phyloP scores from a whole-genome alignment of 2,113 vertebrate genomes.

The Rhinichthys klamathensis region DNA sequence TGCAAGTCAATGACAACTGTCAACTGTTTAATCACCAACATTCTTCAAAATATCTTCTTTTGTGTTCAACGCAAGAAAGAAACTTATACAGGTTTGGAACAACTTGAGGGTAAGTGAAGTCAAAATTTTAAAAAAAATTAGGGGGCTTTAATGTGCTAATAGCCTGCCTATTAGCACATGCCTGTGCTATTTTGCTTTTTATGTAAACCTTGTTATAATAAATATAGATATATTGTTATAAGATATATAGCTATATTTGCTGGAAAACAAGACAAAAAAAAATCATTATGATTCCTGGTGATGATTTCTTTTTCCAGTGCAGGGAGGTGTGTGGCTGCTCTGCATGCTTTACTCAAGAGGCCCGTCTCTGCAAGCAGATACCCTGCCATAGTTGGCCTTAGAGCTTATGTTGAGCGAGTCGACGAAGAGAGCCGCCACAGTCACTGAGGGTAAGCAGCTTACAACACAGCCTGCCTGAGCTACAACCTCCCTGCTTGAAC shows the following conservation, averaged over 20 bases:
- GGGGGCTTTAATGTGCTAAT: too few species aligned
- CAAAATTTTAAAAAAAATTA: not conserved
- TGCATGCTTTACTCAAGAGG: slow-evolving; percentile 22
- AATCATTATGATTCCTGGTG: too few species aligned
- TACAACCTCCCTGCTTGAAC: slow-evolving; percentile 6
- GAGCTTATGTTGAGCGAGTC: not conserved
- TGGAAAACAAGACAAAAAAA: not conserved
- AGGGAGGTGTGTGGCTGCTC: not conserved
- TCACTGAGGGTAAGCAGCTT: slow-evolving; percentile 32
- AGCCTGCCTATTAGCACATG: too few species aligned
- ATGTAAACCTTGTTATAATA: not conserved
- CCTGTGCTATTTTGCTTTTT: not conserved
- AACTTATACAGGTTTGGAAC: too few species aligned
- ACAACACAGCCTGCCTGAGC: slow-evolving; percentile 21
- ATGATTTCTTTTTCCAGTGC: not conserved
- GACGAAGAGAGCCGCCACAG: not conserved
- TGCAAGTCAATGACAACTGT: too few species aligned
- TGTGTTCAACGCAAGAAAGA: too few species aligned
- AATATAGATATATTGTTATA: not conserved
- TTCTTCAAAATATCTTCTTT: too few species aligned
- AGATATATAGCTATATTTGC: too few species aligned
- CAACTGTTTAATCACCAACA: too few species aligned
- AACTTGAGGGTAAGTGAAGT: too few species aligned
- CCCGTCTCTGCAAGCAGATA: not conserved
- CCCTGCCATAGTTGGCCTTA: slow-evolving; percentile 21